Percentiles rank a stretch among this genome's conserved stretches.
These are phyloP conservation scores for Lasioglossum baleicum DNA, from an alignment of 1,140 invertebrate genomes.

Conservation along the genomic window DNA sequence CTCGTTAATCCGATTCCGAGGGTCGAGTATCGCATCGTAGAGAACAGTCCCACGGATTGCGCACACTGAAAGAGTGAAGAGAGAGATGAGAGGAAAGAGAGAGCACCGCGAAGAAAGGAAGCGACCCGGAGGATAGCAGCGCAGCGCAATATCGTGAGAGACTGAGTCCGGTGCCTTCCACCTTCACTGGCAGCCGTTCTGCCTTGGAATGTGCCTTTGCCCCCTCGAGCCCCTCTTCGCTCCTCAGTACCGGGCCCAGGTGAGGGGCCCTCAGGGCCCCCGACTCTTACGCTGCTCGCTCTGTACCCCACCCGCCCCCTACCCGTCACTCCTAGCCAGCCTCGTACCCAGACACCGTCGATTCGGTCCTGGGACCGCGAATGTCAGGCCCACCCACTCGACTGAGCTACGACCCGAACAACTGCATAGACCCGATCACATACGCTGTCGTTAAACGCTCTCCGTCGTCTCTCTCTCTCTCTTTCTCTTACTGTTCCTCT, in stretches of 20 bases:
- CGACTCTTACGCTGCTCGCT: slow-evolving; percentile 44
- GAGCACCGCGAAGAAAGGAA: slow-evolving; percentile 37
- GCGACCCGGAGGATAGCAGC: slow-evolving; percentile 26
- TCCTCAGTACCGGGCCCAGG: slow-evolving; percentile 21
- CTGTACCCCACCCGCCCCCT: slow-evolving; percentile 23
- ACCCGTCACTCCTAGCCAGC: slow-evolving; percentile 8
- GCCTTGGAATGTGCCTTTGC: slow-evolving; percentile 71
- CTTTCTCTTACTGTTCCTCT: too few species aligned
- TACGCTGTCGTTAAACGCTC: slow-evolving; percentile 2
- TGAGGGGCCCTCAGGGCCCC: slow-evolving; percentile 58
- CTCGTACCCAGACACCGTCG: slow-evolving; percentile 31
- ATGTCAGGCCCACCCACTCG: slow-evolving; percentile 56
- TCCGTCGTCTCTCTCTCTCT: too few species aligned
- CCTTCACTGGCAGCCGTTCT: slow-evolving; percentile 65
- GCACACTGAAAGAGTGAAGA: too few species aligned
- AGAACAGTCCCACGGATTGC: neutral
- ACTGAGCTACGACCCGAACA: slow-evolving; percentile 25
- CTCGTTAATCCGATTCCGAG: slow-evolving; percentile 26
- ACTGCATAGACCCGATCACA: slow-evolving; percentile 25
- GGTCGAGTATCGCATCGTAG: slow-evolving; percentile 7
- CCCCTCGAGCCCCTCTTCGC: slow-evolving; percentile 55
- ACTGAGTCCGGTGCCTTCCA: slow-evolving; percentile 59
- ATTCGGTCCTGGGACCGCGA: slow-evolving; percentile 43
- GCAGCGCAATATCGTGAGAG: slow-evolving; percentile 58
- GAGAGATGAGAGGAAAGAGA: neutral